phyloP scores from a whole-genome alignment of 1,140 invertebrate genomes.

The Anadara kagoshimensis region DNA sequence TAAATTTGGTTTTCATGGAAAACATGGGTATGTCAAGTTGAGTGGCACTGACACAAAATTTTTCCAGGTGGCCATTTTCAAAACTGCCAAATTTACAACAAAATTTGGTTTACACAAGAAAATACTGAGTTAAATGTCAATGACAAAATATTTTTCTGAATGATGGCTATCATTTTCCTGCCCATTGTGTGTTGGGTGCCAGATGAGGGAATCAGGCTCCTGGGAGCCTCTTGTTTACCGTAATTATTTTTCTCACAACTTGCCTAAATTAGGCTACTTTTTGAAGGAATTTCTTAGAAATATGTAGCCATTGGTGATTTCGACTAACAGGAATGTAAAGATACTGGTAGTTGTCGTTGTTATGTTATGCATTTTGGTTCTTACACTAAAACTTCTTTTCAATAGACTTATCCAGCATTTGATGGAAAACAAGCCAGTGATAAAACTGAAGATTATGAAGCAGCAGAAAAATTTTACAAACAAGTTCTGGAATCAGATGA shows the following conservation, averaged over 20 bases:
- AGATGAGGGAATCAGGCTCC: not conserved
- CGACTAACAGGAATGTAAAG: not conserved
- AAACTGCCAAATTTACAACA: not conserved
- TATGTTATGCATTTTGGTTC: not conserved
- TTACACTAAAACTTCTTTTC: conserved; percentile 41
- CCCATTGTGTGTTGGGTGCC: not conserved
- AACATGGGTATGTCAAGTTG: not conserved
- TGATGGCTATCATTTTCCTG: too few relatives aligned
- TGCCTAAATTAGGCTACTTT: not conserved
- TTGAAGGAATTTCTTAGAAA: too few relatives aligned
- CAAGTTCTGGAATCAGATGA: conserved; percentile 44
- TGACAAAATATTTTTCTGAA: not conserved
- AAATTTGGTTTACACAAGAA: not conserved
- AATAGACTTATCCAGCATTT: conserved; percentile 81
- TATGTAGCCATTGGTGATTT: not conserved
- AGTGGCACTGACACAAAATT: not conserved
- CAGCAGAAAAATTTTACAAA: conserved; percentile 78
- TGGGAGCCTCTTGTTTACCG: not conserved
- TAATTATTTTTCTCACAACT: not conserved
- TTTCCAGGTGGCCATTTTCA: too few relatives aligned
- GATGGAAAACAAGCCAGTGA: conserved; percentile 77
- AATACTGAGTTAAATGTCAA: not conserved
- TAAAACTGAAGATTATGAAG: conserved; percentile 82
- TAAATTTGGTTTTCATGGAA: not conserved
- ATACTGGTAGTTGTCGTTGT: not conserved